Evolutionary conservation across 2,888 invertebrate species (phyloP), one percentile per base, ranked within the genome.

Genomic region (Volucella zonaria): DNA sequence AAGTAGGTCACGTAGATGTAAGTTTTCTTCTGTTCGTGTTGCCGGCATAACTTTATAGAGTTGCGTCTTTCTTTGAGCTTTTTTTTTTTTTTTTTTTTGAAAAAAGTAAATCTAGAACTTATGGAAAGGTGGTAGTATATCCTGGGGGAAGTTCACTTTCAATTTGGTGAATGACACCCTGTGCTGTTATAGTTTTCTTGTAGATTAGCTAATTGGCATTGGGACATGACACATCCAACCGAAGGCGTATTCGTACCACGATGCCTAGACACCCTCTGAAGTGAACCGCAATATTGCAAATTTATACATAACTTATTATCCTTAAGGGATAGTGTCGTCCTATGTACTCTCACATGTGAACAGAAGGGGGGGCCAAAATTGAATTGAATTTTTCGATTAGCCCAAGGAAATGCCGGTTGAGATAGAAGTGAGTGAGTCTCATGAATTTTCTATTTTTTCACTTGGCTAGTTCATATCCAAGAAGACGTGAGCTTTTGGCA

Each of bases 171-270:
- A 78, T 54, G 68, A 59, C 58, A 81, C 58, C 61, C 81, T 43
- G 51, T 64, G 58, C 14, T 47, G 38, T 18, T 43, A 67, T 38
- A 61, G 67, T 77, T 73, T 82, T 77, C 64, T 49, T 61, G 51
- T 73, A 76, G 71, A 85, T 85, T 85, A 85, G 80, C 80, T 85
- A 85, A 85, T 85, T 85, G 85, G 80, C 80, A 77, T 61, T 52
- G 62, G 80, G 71, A 85, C 85, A 85, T 80, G 76, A 80, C 76
- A 80, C 61, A 61, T 73, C 66, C 77, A 73, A 14, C 47, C 77
- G 18, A 18, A 15, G 56, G 31, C 49, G 67, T 62, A 18, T 42
- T 43, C 58, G 23, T 51, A n/a, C 14, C 12, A 11, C 38, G 10
- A 15, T 6, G 38, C 45, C 38, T 58, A 51, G 52, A 58, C 74